phyloP scores from a whole-genome alignment of 2,113 vertebrate species.

The Crotalus helleri region DNA sequence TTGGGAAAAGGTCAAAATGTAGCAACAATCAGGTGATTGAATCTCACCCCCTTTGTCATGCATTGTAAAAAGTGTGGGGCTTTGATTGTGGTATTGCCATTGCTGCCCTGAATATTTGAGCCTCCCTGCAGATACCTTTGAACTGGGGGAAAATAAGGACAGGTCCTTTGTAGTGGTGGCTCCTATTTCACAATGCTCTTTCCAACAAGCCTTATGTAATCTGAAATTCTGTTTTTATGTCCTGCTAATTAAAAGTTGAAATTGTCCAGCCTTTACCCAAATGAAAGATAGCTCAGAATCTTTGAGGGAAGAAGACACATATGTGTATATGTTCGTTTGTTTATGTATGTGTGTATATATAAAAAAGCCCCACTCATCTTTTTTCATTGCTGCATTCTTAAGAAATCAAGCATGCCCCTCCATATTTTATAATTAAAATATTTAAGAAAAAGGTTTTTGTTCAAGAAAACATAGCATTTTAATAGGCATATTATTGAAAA shows the following conservation, averaged over 20 bases:
- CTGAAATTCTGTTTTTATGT: neutral
- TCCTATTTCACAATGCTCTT: neutral
- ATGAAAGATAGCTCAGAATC: neutral
- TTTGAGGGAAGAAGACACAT: neutral
- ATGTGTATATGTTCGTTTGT: neutral
- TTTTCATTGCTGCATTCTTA: neutral
- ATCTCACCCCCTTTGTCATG: no score
- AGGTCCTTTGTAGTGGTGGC: neutral
- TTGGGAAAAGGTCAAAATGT: neutral
- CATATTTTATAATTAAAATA: neutral
- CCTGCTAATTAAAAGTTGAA: neutral
- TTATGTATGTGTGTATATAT: neutral
- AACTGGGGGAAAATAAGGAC: neutral
- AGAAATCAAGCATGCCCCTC: neutral
- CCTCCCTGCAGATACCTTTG: neutral
- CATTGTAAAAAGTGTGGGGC: neutral
- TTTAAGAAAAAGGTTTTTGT: neutral
- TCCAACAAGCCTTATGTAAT: neutral
- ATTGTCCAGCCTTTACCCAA: neutral
- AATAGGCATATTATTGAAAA: neutral
- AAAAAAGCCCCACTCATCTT: neutral
- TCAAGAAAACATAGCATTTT: neutral
- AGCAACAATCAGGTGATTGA: neutral
- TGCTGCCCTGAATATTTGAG: neutral
- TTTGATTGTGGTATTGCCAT: neutral